Evolutionary conservation across 2,797 vertebrate species (phyloP), one percentile per base, ranked within the genome.

Genomic region (Coregonus suidteri): DNA sequence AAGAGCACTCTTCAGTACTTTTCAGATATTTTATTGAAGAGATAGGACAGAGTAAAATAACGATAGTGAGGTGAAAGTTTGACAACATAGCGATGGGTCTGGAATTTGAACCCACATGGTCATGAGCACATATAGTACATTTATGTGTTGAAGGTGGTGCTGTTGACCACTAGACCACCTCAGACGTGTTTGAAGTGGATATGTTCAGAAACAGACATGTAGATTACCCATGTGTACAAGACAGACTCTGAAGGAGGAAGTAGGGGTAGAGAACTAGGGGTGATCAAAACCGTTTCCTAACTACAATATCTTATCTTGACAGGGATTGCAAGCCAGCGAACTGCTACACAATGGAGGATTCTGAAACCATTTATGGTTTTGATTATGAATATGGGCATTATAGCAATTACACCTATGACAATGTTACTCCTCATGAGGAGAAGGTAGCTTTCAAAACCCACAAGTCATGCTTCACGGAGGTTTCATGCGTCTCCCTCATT

Each of bases 401-500:
- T 0, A 62, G 56, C 0, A 87, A 79, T 64, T 86, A 91, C 80
- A 84, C 16, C 0, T 82, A n/a, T n/a, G n/a, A n/a, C n/a, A n/a
- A n/a, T n/a, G 37, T 0, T 1, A 14, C 0, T 0, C 59, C 74
- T 2, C 0, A 0, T 4, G 30, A 54, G 0, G 90, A 86, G 0
- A 13, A 66, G 3, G 0, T 0, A 0, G 47, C 79, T 74, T 51
- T 74, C 35, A 37, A 37, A 37, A 37, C 35, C 35, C 35, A 74
- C 3, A 3, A 74, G 0, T 74, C 3, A 0, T 94, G 93, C 74
- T 80, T 79, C 4, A 77, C 72, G 2, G 81, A 94, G 0, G 11
- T 15, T 1, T 3, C 74, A 0, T 94, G 93, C 34, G 18, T 91
- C 6, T 37, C 35, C 35, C 81, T 96, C 0, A 84, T 96, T 3